Conservation (phyloP, 2,888 invertebrate species). For the Temnothorax unifasciatus region DNA sequence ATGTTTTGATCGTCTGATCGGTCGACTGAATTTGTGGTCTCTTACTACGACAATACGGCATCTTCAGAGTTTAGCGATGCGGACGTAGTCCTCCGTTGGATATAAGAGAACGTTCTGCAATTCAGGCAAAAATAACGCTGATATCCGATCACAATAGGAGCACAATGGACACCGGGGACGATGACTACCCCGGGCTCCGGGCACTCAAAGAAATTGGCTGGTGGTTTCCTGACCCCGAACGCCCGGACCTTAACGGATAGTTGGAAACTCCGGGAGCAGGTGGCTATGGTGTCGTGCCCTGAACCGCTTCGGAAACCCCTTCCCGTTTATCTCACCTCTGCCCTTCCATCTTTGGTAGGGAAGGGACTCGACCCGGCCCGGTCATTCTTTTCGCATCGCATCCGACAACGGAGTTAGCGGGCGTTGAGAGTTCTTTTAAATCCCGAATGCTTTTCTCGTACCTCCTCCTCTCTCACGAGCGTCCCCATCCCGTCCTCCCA, state of each 20-base stretch:
- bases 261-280: conserved; percentile 81
- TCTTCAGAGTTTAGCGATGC: conserved; percentile 28
- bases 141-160: conserved; percentile 82
- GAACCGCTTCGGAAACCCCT: conserved; percentile 68
- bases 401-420: conserved; percentile 73
- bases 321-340: conserved; percentile 59
- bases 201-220: conserved; percentile 85
- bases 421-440: conserved; percentile 72
- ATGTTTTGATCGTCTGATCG: conserved; percentile 24
- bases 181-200: conserved; percentile 73
- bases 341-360: conserved; percentile 56
- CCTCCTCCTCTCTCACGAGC: conserved; percentile 30
- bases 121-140: conserved; percentile 79
- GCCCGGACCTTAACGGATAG: conserved; percentile 80
- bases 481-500: not conserved
- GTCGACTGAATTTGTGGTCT: conserved; percentile 27
- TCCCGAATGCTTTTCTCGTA: conserved; percentile 74
- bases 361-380: conserved; percentile 38
- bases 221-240: conserved; percentile 81
- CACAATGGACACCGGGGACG: conserved; percentile 79
- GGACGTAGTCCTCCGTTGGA: conserved; percentile 18
- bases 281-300: conserved; percentile 75
- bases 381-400: conserved; percentile 77
- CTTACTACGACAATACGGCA: conserved; percentile 1
- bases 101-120: conserved; percentile 69